Evolutionary conservation across 2,797 vertebrate species (phyloP).

Genomic region (Chaetodon trifasciatus): DNA sequence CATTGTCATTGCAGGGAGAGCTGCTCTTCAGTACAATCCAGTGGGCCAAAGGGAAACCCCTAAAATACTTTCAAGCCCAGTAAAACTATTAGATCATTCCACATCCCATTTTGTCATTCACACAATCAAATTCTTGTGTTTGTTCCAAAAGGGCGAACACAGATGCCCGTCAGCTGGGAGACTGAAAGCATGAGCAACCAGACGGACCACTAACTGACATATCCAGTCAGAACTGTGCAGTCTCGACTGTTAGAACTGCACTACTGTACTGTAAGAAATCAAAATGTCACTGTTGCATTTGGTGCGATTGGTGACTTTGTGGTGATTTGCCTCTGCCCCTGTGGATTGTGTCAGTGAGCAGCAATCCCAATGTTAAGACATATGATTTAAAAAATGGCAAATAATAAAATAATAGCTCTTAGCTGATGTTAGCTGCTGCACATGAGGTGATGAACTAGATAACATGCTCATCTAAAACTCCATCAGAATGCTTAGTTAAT

Average conservation of each 20-base stretch:
- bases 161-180: not conserved
- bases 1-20: slow-evolving; percentile 2
- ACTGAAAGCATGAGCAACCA: slow-evolving; percentile 25
- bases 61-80: not conserved
- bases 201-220: slow-evolving; percentile 11
- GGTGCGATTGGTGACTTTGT: not conserved
- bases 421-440: not conserved
- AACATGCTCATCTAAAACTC: not conserved
- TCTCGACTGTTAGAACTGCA: slow-evolving; percentile 49
- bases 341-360: slow-evolving; percentile 23
- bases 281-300: slow-evolving; percentile 24
- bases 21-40: slow-evolving; percentile 8
- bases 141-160: not conserved
- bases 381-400: not conserved
- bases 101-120: not conserved
- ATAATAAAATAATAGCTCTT: not conserved
- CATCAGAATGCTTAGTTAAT: not conserved
- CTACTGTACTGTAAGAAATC: slow-evolving; percentile 7
- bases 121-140: not conserved
- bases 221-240: slow-evolving; percentile 44
- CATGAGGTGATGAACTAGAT: not conserved
- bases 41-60: not conserved
- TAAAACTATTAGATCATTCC: not conserved
- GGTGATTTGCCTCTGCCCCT: not conserved
- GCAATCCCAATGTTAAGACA: not conserved